Base-by-base conservation (phyloP, 2,113 vertebrate genomes). In the Spermophilus dauricus region DNA sequence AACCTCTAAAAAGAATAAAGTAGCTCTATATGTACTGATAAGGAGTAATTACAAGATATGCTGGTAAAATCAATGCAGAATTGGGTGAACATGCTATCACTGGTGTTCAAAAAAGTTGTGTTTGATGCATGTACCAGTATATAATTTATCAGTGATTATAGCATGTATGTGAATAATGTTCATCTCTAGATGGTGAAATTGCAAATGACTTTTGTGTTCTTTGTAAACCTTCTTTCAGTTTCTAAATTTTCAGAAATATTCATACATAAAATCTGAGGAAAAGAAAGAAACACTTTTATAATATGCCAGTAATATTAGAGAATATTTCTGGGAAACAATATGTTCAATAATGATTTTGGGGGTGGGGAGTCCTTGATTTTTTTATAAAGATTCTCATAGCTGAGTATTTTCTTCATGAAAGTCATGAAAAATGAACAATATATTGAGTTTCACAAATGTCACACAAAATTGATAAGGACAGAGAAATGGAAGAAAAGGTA, bases 391-490 rank as follows among this genome's bases (percentile, higher is more conserved):
- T 91, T 83, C 69, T 95, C 75, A 73, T 5, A 86, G 42, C 70
- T 51, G 37, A 89, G 61, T 5, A 78, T 84, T 98, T 97, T 76
- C 78, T 63, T 92, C 94, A 53, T 69, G 93, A 12, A 45, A 86
- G 42, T 91, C 63, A 96, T 95, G 90, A 96, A 96, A 97, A 96
- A 97, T 91, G 92, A 97, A 80, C 96, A 95, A 93, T 89, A 82
- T 89, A 95, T 81, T 97, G 86, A 98, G 92, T 98, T 96, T 95
- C 92, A 96, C 83, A 76, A 96, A 92, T 95, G 96, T 96, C 96
- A 97, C 65, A 92, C 63, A 96, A 97, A 97, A 97, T 97, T 97
- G 94, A 96, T 96, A 98, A 96, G 83, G 53, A 97, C 83, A 89
- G 89, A 97, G 83, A 94, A 95, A 95, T 91, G 48, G 56, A 94